Evolutionary conservation across 2,888 invertebrate genomes (phyloP), one percentile per base, ranked within the genome.

Genomic region (Pseudanteris insignis): DNA sequence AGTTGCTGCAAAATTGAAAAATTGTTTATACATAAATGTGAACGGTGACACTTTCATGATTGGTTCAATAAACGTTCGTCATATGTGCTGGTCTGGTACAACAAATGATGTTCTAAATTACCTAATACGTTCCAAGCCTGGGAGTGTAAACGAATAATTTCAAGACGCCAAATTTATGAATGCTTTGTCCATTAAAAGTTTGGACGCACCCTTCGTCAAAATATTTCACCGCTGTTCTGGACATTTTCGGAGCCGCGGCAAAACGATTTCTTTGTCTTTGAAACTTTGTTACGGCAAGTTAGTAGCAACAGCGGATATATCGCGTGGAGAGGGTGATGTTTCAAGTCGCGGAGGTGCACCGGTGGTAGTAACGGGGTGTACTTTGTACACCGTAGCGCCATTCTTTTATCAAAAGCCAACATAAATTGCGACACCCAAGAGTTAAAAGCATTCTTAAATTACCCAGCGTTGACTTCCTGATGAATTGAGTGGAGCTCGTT

Each of bases 371-470:
- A 63, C 67, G 64, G 68, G 68, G 70, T 66, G 67, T 63, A 44
- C 62, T 63, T 50, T 61, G 53, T 64, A 63, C 69, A 70, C 67
- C 68, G 69, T 67, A 67, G 75, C 73, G 74, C 77, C 76, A 77
- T 79, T 78, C 79, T 79, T 79, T 79, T 79, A 75, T 78, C 79
- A 79, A 79, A 76, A 77, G 76, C 79, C 75, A 77, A 79, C 79
- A 79, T 79, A 79, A 79, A 79, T 79, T 78, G 79, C 77, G 75
- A 79, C 79, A 78, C 75, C 79, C 77, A 75, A 73, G 79, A 78
- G 79, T 80, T 80, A 80, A 80, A 79, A 80, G 79, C 79, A 79
- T 79, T 79, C 79, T 79, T 80, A 80, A 79, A 79, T 79, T 79
- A 79, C 79, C 75, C 73, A 69, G 74, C 75, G 60, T 79, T 79